A percentile compares a stretch with the other conserved stretches of the same genome.
These are phyloP conservation scores for Cheilosia grossa DNA, from an alignment of 2,888 invertebrate species.

Conservation along the genomic window DNA sequence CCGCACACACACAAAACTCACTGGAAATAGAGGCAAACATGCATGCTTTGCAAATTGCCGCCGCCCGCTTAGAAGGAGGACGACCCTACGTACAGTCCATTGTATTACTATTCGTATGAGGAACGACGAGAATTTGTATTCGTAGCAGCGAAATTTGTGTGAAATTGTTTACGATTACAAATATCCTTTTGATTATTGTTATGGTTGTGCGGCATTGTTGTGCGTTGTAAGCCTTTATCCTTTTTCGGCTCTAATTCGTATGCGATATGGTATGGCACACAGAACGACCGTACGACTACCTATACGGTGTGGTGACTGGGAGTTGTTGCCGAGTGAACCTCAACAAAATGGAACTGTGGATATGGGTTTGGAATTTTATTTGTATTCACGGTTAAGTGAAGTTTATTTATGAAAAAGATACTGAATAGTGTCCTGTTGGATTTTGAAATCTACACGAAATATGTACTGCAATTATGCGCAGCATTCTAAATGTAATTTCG, in stretches of 20 bases:
- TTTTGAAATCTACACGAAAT: not conserved
- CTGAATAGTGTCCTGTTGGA: not conserved
- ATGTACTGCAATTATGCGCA: not conserved
- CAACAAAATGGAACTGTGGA: conserved; percentile 31
- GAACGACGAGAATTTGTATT: conserved; percentile 17
- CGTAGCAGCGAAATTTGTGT: conserved; percentile 44
- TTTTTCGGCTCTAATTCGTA: conserved; percentile 15
- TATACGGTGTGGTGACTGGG: not conserved
- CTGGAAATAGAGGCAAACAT: conserved; percentile 23
- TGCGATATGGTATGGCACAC: not conserved
- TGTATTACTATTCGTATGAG: not conserved
- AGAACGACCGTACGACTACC: not conserved
- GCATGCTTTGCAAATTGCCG: conserved; percentile 45
- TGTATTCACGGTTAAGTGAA: conserved; percentile 55
- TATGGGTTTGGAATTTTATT: conserved; percentile 61
- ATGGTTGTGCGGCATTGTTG: conserved; percentile 52
- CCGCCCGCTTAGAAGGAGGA: conserved; percentile 10
- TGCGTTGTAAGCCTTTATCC: conserved; percentile 42
- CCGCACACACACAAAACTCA: not conserved
- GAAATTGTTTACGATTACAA: conserved; percentile 62
- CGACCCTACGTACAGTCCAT: not conserved
- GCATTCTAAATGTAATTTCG: too few species aligned
- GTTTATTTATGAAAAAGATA: conserved; percentile 46
- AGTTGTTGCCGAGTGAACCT: conserved; percentile 31
- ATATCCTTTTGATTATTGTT: conserved; percentile 63